Evolutionary conservation across 2,888 invertebrate species (phyloP), one percentile per base, ranked within the genome.

Genomic region (Trichopoda pennipes): DNA sequence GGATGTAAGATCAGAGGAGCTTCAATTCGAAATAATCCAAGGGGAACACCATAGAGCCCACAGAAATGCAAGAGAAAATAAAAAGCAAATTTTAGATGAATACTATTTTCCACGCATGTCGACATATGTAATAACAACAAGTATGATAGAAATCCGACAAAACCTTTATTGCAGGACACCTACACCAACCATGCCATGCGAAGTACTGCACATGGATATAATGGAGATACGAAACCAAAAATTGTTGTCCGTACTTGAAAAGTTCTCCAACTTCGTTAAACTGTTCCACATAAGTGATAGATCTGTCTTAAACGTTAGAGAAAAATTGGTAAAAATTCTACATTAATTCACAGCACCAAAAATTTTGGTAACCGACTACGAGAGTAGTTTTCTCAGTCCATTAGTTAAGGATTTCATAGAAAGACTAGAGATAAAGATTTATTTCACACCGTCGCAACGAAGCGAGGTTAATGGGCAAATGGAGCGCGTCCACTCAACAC

Each of bases 11-110:
- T 44, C 44, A 44, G 14, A 44, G 44, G 12, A 44, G 2, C 51
- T 72, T 42, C 8, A 38, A 23, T 47, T 69, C 12, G 12, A 66
- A 19, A 49, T 58, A 28, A 42, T 75, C 58, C 2, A 75, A 69
- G 21, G 19, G 21, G 44, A 76, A 17, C 17, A 35, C 64, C 2
- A 3, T 16, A 28, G 69, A 19, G 42, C 44, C 6, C 44, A 16
- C n/a, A 12, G 44, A 14, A n/a, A 44, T 44, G 7, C 44, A 1
- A 44, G 44, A 6, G n/a, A 44, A 44, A 44, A 44, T 44, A 16
- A 16, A 3, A 16, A 12, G n/a, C 28, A 28, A 8, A 28, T 28
- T 7, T 8, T 28, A 6, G 7, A 28, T 7, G 8, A 6, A 28
- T 28, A 28, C 8, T 28, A 28, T 8, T 38, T 38, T 10, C 38